phyloP scores from a whole-genome alignment of 2,797 vertebrate genomes.

The Rhynchotus rufescens region DNA sequence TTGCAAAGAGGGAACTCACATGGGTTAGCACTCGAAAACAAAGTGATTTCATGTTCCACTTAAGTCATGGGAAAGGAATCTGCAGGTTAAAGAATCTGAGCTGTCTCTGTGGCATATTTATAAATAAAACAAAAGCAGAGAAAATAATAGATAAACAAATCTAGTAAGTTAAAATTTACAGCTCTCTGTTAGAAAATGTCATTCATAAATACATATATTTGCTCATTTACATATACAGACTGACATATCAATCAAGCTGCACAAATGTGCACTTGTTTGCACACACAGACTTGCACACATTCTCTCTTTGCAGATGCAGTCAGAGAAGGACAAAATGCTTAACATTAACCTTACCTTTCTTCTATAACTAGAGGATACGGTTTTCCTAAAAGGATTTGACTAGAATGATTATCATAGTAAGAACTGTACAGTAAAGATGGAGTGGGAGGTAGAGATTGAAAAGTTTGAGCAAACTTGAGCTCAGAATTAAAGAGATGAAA shows the following conservation, averaged over 20 bases:
- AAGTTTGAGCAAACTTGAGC: not conserved
- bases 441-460: not conserved
- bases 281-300: fast-evolving
- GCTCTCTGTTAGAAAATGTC: not conserved
- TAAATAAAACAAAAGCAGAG: not conserved
- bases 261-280: not conserved
- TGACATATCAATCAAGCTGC: not conserved
- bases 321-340: not conserved
- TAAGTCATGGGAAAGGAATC: not conserved
- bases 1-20: not conserved
- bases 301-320: fast-evolving
- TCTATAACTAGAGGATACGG: fast-evolving
- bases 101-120: not conserved
- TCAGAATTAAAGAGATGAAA: not conserved
- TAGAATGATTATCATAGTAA: not conserved
- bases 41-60: not conserved
- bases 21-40: not conserved
- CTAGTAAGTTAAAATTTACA: not conserved
- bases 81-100: not conserved
- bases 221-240: not conserved
- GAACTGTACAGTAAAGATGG: not conserved
- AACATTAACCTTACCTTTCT: not conserved
- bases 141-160: not conserved
- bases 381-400: not conserved
- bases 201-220: not conserved